These are phyloP conservation scores for Ranitomeya variabilis DNA, from an alignment of 2,113 vertebrate genomes.

Conservation along the genomic window DNA sequence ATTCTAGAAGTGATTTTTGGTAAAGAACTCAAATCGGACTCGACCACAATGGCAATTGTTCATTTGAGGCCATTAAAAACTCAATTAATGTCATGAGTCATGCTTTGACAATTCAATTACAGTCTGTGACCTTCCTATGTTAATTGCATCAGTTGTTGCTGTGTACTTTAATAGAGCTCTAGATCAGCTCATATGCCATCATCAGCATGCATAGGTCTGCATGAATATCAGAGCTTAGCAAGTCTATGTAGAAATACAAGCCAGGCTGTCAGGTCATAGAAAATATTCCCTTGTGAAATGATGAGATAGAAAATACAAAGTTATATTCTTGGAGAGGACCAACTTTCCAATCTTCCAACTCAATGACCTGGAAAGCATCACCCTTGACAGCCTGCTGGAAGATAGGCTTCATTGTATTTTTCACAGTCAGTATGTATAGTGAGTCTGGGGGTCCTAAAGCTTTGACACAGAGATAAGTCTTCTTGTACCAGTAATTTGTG, in stretches of 20 bases:
- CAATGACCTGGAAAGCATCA: conserved; percentile 29
- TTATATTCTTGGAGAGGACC: conserved; percentile 20
- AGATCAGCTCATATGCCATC: conserved; percentile 45
- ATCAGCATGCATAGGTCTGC: neutral
- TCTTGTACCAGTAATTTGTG: neutral
- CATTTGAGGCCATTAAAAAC: conserved; percentile 61
- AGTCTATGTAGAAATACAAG: conserved; percentile 20
- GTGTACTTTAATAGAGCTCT: conserved; percentile 33
- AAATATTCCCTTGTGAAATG: conserved; percentile 22
- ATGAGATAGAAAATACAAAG: conserved; percentile 17
- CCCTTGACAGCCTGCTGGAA: conserved; percentile 17
- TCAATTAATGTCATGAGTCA: conserved; percentile 63
- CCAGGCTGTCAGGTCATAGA: neutral
- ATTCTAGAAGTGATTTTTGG: conserved; percentile 25
- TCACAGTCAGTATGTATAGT: neutral
- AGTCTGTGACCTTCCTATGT: conserved; percentile 61
- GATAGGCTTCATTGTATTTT: neutral
- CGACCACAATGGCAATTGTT: conserved; percentile 60
- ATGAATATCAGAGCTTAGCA: neutral
- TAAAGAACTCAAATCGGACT: conserved; percentile 55
- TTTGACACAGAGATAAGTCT: neutral
- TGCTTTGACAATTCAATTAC: conserved; percentile 65
- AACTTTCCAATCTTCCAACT: conserved; percentile 34
- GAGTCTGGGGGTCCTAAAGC: neutral
- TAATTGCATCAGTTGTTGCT: conserved; percentile 62